A percentile compares a stretch with the other conserved stretches of the same genome.
These are phyloP conservation scores for Andrena fulva DNA, from an alignment of 2,888 invertebrate species.

Conservation along the genomic window DNA sequence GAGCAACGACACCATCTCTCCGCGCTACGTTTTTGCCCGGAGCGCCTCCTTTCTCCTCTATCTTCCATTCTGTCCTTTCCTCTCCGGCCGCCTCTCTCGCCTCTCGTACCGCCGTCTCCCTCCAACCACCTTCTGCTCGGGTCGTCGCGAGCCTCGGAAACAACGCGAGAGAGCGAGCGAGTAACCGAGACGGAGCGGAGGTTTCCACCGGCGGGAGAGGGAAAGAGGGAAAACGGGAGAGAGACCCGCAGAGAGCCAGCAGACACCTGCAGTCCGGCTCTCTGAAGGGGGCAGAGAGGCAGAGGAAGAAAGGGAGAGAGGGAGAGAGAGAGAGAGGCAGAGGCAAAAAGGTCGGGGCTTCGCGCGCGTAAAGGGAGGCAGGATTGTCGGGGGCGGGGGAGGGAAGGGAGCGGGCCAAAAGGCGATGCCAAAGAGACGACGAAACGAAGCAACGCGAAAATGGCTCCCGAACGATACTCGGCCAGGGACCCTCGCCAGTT, in stretches of 20 bases:
- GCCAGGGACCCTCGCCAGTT: constrained; percentile 72
- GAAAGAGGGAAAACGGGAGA: constrained; percentile 31
- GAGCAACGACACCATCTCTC: constrained; percentile 71
- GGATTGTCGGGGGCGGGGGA: constrained; percentile 32
- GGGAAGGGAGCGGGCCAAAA: constrained; percentile 57
- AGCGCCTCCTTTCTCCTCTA: constrained; percentile 45
- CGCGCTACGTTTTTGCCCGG: constrained; percentile 73
- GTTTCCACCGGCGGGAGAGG: constrained; percentile 5
- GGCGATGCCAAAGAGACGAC: constrained; percentile 75
- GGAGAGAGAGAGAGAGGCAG: constrained; percentile 16
- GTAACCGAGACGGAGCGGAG: neutral
- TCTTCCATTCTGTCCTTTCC: constrained; percentile 20
- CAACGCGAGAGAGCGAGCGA: constrained; percentile 44
- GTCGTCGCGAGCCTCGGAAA: constrained; percentile 42
- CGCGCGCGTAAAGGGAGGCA: constrained; percentile 54
- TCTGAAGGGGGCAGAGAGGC: constrained; percentile 25
- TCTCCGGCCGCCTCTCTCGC: neutral
- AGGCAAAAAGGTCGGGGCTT: constrained; percentile 52
- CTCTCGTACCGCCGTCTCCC: constrained; percentile 7
- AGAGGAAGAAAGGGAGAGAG: constrained; percentile 28
- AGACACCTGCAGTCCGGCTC: constrained; percentile 66
- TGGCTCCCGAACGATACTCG: constrained; percentile 72
- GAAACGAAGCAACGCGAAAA: constrained; percentile 74
- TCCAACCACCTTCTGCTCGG: constrained; percentile 15
- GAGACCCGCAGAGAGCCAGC: constrained; percentile 51